Evolutionary conservation across 2,888 invertebrate species (phyloP).

Genomic region (Podabrus alpinus): DNA sequence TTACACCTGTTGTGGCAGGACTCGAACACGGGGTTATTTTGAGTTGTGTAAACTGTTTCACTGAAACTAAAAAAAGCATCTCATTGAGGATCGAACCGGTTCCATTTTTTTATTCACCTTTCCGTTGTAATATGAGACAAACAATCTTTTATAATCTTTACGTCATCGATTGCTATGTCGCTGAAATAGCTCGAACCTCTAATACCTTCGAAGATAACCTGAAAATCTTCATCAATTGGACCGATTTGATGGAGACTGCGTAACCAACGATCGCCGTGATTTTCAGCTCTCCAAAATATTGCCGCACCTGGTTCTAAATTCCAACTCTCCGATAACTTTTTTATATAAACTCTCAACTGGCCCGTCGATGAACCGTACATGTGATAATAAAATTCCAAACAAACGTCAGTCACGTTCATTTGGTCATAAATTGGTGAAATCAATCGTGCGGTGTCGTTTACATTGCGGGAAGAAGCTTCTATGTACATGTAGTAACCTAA

Average conservation of each 20-base stretch:
- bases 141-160: constrained; percentile 67
- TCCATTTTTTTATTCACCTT: constrained; percentile 36
- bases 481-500: constrained; percentile 83
- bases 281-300: constrained; percentile 67
- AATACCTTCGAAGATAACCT: constrained; percentile 75
- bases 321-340: constrained; percentile 52
- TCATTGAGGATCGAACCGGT: constrained; percentile 4
- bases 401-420: constrained; percentile 48
- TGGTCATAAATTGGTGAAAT: constrained; percentile 70
- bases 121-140: constrained; percentile 43
- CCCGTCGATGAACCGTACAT: constrained; percentile 74
- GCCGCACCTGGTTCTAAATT: constrained; percentile 55
- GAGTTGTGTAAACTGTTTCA: neutral
- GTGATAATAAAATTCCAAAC: constrained; percentile 76
- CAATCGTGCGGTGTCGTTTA: constrained; percentile 72
- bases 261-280: constrained; percentile 73
- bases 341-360: constrained; percentile 60
- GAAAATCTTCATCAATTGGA: constrained; percentile 59
- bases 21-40: constrained; percentile 47
- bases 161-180: constrained; percentile 83
- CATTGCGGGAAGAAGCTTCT: constrained; percentile 68
- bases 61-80: constrained; percentile 20
- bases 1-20: constrained; percentile 61
- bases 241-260: constrained; percentile 57
- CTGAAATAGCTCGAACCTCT: constrained; percentile 70